Percentiles rank a stretch among this genome's conserved stretches.
Evolutionary conservation across 1,140 invertebrate species (phyloP).

Genomic region (Hycleus phaleratus): DNA sequence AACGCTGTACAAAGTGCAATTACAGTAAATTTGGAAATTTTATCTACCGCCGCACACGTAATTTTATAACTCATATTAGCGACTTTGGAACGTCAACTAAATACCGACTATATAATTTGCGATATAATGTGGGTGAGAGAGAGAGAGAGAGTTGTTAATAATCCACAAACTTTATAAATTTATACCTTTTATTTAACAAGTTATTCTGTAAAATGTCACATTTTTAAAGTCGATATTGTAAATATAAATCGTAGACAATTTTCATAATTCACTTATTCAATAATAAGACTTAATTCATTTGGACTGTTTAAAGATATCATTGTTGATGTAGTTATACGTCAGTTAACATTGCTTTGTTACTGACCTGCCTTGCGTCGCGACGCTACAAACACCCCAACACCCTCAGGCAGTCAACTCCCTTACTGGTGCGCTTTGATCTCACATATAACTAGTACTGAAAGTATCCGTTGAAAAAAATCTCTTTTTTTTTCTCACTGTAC

Average conservation of each 20-base stretch:
- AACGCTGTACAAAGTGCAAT: slow-evolving; percentile 12
- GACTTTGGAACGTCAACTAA: slow-evolving; percentile 26
- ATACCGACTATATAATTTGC: slow-evolving; percentile 21
- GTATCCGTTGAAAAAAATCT: too few species aligned
- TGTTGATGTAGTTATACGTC: too few species aligned
- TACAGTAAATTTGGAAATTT: slow-evolving; percentile 22
- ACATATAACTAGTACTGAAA: too few species aligned
- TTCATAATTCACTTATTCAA: too few species aligned
- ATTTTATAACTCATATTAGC: slow-evolving; percentile 22
- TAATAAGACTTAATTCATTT: too few species aligned
- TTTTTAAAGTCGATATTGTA: too few species aligned
- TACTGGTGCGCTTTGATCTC: slow-evolving; percentile 16
- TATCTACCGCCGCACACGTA: slow-evolving; percentile 18
- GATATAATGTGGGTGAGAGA: slow-evolving; percentile 24
- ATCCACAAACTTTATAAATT: slow-evolving; percentile 21
- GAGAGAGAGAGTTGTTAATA: slow-evolving; percentile 22
- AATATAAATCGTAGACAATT: too few species aligned
- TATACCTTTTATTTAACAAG: not conserved
- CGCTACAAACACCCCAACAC: slow-evolving; percentile 23
- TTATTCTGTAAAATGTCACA: too few species aligned
- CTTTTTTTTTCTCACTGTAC: too few species aligned
- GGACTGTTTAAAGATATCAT: slow-evolving; percentile 17
- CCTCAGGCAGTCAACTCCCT: slow-evolving; percentile 17
- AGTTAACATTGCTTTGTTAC: slow-evolving; percentile 26
- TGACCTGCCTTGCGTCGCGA: slow-evolving; percentile 31